These are phyloP conservation scores for Sus cebifrons DNA, from an alignment of 2,797 vertebrate genomes.

Conservation along the genomic window DNA sequence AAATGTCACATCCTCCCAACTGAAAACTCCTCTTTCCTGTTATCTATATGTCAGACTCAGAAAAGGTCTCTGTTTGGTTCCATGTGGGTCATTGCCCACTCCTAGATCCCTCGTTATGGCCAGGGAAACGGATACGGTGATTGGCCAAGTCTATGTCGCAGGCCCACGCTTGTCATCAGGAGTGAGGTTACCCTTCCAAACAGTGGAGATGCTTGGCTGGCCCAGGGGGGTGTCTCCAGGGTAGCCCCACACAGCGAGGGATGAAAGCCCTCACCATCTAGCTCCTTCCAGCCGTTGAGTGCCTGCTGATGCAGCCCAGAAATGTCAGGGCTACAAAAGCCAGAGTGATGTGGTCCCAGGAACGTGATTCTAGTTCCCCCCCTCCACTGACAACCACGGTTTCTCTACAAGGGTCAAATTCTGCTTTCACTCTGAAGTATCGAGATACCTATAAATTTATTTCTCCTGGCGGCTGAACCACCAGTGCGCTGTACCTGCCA, in stretches of 20 bases:
- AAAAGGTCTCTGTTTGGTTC: not conserved
- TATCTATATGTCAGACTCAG: not conserved
- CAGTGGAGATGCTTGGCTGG: not conserved
- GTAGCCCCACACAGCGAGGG: not conserved
- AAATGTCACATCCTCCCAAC: not conserved
- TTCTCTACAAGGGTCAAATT: constrained; percentile 6
- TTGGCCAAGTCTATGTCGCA: not conserved
- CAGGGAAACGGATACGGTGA: not conserved
- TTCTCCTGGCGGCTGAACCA: constrained; percentile 11
- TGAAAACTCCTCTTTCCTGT: not conserved
- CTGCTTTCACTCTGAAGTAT: constrained; percentile 37
- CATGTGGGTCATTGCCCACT: not conserved
- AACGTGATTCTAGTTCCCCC: not conserved
- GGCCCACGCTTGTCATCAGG: not conserved
- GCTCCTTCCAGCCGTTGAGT: not conserved
- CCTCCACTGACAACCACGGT: not conserved
- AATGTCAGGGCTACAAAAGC: not conserved
- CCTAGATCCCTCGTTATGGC: not conserved
- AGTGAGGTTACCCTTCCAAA: not conserved
- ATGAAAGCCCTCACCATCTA: not conserved
- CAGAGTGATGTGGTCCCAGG: not conserved
- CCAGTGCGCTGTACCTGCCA: not conserved
- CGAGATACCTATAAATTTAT: constrained; percentile 16
- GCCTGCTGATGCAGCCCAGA: not conserved
- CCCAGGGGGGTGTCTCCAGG: not conserved